Percentiles rank a stretch among this genome's conserved stretches.
These are phyloP conservation scores for Gallinago jamesoni DNA, from an alignment of 2,113 vertebrate species.

Conservation along the genomic window DNA sequence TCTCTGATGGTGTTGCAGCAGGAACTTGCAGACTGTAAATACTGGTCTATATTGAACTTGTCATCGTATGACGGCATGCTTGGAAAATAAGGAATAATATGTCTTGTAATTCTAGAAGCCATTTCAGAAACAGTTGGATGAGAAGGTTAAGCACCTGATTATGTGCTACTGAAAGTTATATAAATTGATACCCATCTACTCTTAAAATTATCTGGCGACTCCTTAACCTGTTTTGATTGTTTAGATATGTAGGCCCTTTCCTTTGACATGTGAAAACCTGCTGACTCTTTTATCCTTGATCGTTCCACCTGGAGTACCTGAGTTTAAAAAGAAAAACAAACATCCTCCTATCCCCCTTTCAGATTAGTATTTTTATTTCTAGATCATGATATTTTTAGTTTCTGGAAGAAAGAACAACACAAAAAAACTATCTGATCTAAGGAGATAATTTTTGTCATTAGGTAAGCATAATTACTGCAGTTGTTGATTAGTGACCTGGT, in stretches of 20 bases:
- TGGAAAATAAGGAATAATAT: not conserved
- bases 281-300: not conserved
- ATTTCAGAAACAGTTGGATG: not conserved
- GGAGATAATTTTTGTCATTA: not conserved
- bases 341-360: not conserved
- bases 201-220: not conserved
- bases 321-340: not conserved
- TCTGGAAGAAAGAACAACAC: not conserved
- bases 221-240: not conserved
- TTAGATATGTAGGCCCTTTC: not conserved
- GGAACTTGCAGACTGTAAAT: not conserved
- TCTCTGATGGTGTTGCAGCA: not conserved
- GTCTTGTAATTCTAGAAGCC: not conserved
- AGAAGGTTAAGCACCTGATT: not conserved
- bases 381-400: not conserved
- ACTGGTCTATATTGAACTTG: not conserved
- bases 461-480: not conserved
- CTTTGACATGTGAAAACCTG: not conserved
- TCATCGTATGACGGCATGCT: not conserved
- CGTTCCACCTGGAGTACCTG: not conserved
- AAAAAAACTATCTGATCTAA: fast-evolving
- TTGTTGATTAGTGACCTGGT: not conserved
- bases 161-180: not conserved
- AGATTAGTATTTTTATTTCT: not conserved
- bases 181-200: not conserved